phyloP scores from a whole-genome alignment of 2,113 vertebrate species.

The Campylomormyrus tamandua region DNA sequence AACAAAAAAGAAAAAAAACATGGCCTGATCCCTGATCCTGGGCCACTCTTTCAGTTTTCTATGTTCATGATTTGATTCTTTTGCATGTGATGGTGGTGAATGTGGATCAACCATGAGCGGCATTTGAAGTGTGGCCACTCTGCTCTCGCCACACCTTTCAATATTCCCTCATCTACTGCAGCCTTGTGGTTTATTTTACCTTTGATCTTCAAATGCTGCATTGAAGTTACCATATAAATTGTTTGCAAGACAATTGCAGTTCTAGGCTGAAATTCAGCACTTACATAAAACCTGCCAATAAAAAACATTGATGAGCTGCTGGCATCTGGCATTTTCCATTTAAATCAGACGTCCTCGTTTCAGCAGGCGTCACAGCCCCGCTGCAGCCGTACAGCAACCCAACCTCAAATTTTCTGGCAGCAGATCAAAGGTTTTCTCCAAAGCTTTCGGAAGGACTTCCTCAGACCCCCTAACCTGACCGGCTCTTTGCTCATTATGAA shows the following conservation, averaged over 20 bases:
- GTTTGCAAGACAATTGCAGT: neutral
- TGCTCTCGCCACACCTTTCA: neutral
- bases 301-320: neutral
- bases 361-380: neutral
- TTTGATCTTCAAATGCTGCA: constrained; percentile 1
- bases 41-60: neutral
- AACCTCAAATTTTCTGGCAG: neutral
- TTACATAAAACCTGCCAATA: neutral
- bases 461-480: neutral
- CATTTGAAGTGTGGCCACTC: neutral
- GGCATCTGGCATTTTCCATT: constrained; percentile 2
- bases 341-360: neutral
- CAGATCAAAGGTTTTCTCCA: constrained; percentile 2
- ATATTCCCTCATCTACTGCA: neutral
- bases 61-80: neutral
- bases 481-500: neutral
- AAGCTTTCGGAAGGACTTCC: neutral
- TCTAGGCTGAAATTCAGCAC: neutral
- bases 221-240: neutral
- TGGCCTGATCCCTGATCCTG: neutral
- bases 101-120: neutral
- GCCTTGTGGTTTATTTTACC: neutral
- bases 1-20: neutral
- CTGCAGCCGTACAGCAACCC: neutral
- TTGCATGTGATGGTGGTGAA: neutral